These are phyloP conservation scores for Scleropages formosus DNA, from an alignment of 2,797 vertebrate genomes.

Conservation along the genomic window DNA sequence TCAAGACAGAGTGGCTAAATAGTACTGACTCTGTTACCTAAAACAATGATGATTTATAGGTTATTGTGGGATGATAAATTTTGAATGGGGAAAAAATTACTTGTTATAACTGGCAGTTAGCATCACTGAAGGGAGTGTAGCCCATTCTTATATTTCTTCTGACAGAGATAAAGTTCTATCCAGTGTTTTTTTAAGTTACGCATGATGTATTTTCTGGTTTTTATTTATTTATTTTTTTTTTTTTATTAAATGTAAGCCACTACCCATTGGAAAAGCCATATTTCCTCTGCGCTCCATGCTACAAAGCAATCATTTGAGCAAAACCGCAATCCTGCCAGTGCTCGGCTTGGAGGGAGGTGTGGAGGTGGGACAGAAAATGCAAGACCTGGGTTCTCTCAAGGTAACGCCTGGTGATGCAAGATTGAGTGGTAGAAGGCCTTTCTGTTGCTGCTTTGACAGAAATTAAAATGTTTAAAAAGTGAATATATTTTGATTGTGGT, in stretches of 20 bases:
- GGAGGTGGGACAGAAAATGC: conserved; percentile 43
- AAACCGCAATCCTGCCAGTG: conserved; percentile 71
- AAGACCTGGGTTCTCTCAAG: conserved; percentile 76
- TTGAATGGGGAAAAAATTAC: no score
- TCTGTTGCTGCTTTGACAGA: not conserved
- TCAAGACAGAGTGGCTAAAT: no score
- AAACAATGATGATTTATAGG: no score
- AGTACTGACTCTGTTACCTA: no score
- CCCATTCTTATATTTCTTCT: no score
- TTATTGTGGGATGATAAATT: no score
- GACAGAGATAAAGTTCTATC: no score
- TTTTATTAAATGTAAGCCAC: conserved; percentile 58
- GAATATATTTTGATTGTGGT: not conserved
- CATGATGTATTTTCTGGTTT: no score
- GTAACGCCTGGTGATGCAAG: conserved; percentile 57
- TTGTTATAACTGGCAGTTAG: no score
- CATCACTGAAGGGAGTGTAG: no score
- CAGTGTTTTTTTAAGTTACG: no score
- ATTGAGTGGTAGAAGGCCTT: not conserved
- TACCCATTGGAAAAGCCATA: conserved; percentile 71
- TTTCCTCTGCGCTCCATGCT: conserved; percentile 73
- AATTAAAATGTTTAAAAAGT: not conserved
- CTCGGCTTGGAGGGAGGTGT: conserved; percentile 45
- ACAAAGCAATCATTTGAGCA: conserved; percentile 66
- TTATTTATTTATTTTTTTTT: not conserved